phyloP scores from a whole-genome alignment of 2,113 vertebrate genomes.

The Egretta garzetta region DNA sequence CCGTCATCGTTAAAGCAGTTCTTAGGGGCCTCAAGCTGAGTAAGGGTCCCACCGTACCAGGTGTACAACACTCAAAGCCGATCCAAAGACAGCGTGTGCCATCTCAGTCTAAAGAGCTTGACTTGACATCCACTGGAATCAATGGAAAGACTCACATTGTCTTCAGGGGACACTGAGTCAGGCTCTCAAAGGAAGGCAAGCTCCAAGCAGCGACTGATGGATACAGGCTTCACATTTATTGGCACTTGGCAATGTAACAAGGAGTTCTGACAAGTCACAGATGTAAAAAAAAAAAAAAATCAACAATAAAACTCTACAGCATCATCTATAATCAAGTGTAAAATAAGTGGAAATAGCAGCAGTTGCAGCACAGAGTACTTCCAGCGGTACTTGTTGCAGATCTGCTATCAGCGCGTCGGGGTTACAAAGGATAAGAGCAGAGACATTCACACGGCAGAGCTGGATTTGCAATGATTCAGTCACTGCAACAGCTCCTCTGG shows the following conservation, averaged over 20 bases:
- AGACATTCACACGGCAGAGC: neutral
- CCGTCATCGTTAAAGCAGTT: neutral
- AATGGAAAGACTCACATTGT: neutral
- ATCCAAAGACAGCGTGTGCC: neutral
- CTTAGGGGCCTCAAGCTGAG: neutral
- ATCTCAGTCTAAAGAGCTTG: neutral
- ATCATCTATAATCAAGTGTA: neutral
- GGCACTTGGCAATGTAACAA: neutral
- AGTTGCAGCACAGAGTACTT: neutral
- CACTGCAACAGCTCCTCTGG: neutral
- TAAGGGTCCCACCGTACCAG: neutral
- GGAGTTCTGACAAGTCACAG: neutral
- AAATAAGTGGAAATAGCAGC: neutral
- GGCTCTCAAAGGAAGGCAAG: neutral
- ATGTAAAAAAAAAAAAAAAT: rapidly evolving
- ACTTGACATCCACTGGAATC: neutral
- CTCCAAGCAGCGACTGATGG: neutral
- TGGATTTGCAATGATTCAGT: neutral
- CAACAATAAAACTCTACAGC: neutral
- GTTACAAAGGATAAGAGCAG: neutral
- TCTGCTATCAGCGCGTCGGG: neutral
- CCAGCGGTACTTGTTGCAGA: neutral
- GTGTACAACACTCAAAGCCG: neutral
- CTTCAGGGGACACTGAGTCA: neutral
- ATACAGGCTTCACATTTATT: neutral